phyloP scores from a whole-genome alignment of 2,113 vertebrate species.

The Ameiurus melas region DNA sequence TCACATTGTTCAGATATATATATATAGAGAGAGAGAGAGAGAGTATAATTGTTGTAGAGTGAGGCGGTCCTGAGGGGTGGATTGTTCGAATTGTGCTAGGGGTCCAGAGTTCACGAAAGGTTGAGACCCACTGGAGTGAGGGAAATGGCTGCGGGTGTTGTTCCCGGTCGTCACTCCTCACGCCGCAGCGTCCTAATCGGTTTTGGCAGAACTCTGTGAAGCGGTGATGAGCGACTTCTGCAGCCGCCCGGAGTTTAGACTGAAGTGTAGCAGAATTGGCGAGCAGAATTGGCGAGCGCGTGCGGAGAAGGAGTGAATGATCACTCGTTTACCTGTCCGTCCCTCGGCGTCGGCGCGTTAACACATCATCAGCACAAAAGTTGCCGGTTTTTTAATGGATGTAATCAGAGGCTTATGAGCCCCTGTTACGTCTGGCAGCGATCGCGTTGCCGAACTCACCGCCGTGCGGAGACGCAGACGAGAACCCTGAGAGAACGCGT shows the following conservation, averaged over 20 bases:
- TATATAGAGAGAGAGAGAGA: too few species aligned
- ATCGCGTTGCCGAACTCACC: neutral
- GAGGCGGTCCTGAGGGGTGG: too few species aligned
- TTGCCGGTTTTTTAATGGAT: slow-evolving; percentile 15
- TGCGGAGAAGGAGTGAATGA: neutral
- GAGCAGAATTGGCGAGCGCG: neutral
- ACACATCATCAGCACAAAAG: slow-evolving; percentile 21
- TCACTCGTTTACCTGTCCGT: neutral
- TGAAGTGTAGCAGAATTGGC: neutral
- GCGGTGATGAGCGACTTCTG: neutral
- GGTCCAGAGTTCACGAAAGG: too few species aligned
- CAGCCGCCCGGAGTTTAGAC: neutral
- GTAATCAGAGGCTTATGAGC: slow-evolving; percentile 24
- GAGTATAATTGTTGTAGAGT: too few species aligned
- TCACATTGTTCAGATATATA: neutral
- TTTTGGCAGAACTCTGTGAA: neutral
- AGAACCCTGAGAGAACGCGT: slow-evolving; percentile 32
- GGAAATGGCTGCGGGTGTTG: neutral
- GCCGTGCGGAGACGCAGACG: slow-evolving; percentile 24
- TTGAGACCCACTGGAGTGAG: neutral
- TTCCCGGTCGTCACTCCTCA: neutral
- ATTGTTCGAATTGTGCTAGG: too few species aligned
- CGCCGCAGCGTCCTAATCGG: neutral
- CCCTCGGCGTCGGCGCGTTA: neutral
- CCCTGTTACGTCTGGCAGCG: neutral